Conservation (phyloP, 2,113 vertebrate species). For the Neotoma lepida region DNA sequence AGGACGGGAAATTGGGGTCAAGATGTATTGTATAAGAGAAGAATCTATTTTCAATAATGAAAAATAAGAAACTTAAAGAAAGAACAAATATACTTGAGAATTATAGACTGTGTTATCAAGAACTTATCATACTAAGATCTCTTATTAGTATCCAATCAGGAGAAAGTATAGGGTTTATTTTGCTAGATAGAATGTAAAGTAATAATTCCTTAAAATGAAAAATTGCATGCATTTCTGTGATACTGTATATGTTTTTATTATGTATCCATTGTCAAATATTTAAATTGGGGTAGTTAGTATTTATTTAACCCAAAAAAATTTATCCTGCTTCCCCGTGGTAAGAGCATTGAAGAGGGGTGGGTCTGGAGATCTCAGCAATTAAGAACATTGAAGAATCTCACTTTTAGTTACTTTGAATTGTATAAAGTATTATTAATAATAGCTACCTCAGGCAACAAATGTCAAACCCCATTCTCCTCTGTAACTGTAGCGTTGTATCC, state of each 20-base stretch:
- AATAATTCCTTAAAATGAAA: neutral
- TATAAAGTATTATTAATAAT: neutral
- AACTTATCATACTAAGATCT: neutral
- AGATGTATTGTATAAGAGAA: neutral
- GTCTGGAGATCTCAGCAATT: neutral
- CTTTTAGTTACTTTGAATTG: neutral
- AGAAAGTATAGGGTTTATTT: neutral
- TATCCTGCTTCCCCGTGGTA: neutral
- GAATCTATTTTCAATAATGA: neutral
- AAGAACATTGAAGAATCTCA: neutral
- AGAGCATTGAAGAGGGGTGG: neutral
- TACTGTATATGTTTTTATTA: neutral
- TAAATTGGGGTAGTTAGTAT: neutral
- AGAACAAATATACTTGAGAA: neutral
- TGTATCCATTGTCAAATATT: neutral
- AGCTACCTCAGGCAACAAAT: neutral
- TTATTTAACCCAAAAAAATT: neutral
- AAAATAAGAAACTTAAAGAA: neutral
- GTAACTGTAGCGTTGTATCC: neutral
- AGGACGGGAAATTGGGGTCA: neutral
- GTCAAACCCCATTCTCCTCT: neutral
- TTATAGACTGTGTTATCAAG: neutral
- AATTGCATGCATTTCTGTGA: neutral
- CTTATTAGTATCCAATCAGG: neutral
- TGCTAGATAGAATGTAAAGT: neutral